Evolutionary conservation across 2,888 invertebrate genomes (phyloP), one percentile per base, ranked within the genome.

Genomic region (Vanessa cardui): DNA sequence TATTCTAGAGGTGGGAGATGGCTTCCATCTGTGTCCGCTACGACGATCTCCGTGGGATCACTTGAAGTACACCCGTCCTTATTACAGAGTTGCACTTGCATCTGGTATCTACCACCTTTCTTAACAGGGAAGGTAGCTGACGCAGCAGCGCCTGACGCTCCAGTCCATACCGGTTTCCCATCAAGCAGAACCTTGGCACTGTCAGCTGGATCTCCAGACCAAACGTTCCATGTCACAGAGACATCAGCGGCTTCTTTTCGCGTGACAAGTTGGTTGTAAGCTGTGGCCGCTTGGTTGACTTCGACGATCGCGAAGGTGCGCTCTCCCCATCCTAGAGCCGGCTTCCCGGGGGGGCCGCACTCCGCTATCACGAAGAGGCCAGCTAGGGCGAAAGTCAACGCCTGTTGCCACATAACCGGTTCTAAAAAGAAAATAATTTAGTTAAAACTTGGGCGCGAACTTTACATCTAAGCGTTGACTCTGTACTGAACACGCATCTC

Each of bases 21-120:
- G 72, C 92, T 92, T n/a, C 92, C 92, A 70, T 92, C 92, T 4
- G 92, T 92, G 62, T 92, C 92, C 3, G 92, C 92, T 0, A 92
- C 91, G 0, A 90, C 78, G 26, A 92, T 91, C 62, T 92, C 92
- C 1, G 88, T 90, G 0, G 85, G 72, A 1, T 92, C 92, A 70
- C 92, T 87, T 20, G 80, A 77, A 71, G 87, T 86, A 78, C 92
- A 92, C 31, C 92, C 92, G 56, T 91, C 92, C 9, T 81, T 73
- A 64, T 92, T 92, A 74, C 92, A 92, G 5, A 91, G 84, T 73
- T 92, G 87, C 9, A 92, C 84, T 52, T 83, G 80, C 92, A 92
- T 90, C 74, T 88, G 83, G 64, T 92, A 92, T 68, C 88, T 79
- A 39, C 92, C 92, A 45, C 92, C 92, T 69, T 92, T 90, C 77